Evolutionary conservation across 2,888 invertebrate genomes (phyloP).

Genomic region (Polydrusus pterygomalis): DNA sequence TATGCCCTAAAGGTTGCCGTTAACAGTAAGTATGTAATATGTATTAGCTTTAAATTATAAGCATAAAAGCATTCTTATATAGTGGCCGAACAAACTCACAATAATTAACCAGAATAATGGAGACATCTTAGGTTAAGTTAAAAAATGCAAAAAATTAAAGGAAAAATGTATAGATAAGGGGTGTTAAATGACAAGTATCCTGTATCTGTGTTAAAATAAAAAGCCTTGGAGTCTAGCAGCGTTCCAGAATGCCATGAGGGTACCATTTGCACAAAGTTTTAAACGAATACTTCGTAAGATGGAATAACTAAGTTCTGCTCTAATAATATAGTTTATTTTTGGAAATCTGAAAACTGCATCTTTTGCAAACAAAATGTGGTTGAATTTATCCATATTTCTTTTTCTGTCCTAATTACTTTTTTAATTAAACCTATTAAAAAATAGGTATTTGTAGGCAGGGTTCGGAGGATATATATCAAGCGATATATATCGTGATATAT

Average conservation of each 20-base stretch:
- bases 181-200: neutral
- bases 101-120: neutral
- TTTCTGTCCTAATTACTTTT: too few relatives aligned
- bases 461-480: too few relatives aligned
- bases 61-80: too few relatives aligned
- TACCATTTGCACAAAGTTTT: neutral
- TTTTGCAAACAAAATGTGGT: too few relatives aligned
- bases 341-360: constrained; percentile 5
- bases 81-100: neutral
- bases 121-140: neutral
- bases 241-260: neutral
- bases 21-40: too few relatives aligned
- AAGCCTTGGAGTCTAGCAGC: neutral
- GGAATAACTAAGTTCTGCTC: neutral
- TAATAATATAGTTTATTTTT: neutral
- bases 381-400: too few relatives aligned
- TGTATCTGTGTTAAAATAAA: neutral
- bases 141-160: neutral
- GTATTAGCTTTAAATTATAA: too few relatives aligned
- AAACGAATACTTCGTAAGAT: neutral
- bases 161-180: neutral
- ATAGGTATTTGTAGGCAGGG: too few relatives aligned
- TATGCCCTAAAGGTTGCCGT: too few relatives aligned
- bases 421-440: too few relatives aligned
- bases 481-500: too few relatives aligned